A percentile compares a stretch with the other conserved stretches of the same genome.
Evolutionary conservation across 92 coral and sea anemone genomes (phyloP).

Genomic region (Montipora capitata): DNA sequence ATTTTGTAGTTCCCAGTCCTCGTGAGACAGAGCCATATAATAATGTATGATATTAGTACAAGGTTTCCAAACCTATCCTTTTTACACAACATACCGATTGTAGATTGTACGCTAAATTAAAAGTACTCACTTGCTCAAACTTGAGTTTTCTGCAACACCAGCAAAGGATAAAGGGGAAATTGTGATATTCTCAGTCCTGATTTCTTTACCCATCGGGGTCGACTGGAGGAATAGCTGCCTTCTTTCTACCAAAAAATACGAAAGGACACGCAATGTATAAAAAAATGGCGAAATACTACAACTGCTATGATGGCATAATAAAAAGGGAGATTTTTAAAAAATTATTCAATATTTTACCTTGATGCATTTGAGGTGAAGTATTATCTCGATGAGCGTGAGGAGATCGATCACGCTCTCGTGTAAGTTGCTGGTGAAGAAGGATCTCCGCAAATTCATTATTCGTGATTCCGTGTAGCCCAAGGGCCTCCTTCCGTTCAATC

Average conservation of each 20-base stretch:
- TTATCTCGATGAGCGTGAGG: conserved; percentile 11
- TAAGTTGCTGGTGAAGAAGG: no score
- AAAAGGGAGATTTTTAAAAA: background rate
- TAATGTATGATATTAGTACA: background rate
- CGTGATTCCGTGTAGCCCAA: no score
- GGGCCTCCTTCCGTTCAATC: no score
- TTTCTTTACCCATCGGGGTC: background rate
- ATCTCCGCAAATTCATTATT: no score
- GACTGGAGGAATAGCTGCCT: conserved; percentile 5
- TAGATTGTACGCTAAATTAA: background rate
- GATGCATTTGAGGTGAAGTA: conserved; percentile 15
- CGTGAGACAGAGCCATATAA: no score
- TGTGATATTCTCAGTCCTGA: background rate
- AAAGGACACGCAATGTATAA: no score
- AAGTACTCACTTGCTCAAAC: conserved; percentile 17
- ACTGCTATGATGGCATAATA: conserved; percentile 5
- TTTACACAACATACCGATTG: background rate
- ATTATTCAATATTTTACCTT: conserved; percentile 14
- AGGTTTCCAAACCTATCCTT: background rate
- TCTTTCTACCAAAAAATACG: background rate
- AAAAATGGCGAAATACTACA: background rate
- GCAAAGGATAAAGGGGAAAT: conserved; percentile 12
- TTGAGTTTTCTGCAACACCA: conserved; percentile 14
- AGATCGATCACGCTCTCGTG: no score
- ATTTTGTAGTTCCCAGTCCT: no score